A percentile compares a stretch with the other conserved stretches of the same genome.
Evolutionary conservation across 2,888 invertebrate genomes (phyloP).

Genomic region (Lasioglossum malachurum): DNA sequence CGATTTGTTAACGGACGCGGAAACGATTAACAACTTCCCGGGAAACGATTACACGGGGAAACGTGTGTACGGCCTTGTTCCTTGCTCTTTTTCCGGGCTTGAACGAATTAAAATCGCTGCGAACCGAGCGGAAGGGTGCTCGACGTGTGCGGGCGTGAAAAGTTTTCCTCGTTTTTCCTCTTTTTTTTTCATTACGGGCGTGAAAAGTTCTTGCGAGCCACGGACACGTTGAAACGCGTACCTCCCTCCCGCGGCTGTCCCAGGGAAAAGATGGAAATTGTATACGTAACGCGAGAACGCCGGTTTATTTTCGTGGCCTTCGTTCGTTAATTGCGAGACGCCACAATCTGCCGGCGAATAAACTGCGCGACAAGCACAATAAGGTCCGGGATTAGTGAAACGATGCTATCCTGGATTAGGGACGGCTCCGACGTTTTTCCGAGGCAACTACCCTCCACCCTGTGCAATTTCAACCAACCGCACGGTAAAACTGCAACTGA

Average conservation of each 20-base stretch:
- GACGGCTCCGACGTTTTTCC: background rate
- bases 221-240: background rate
- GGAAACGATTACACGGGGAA: background rate
- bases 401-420: background rate
- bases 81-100: background rate
- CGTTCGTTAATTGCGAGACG: constrained; percentile 4
- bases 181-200: background rate
- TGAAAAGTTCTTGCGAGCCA: constrained; percentile 21
- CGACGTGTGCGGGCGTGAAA: constrained; percentile 23
- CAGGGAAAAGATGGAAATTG: background rate
- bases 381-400: constrained; percentile 2
- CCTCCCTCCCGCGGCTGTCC: background rate
- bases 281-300: background rate
- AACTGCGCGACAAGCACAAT: constrained; percentile 7
- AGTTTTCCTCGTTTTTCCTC: background rate
- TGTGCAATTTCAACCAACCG: background rate
- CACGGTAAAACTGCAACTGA: background rate
- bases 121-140: constrained; percentile 27
- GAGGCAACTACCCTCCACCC: background rate
- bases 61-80: background rate
- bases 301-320: background rate
- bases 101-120: constrained; percentile 31
- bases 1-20: background rate
- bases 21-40: background rate
- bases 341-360: background rate